phyloP scores from a whole-genome alignment of 2,113 vertebrate species.

The Craseonycteris thonglongyai region DNA sequence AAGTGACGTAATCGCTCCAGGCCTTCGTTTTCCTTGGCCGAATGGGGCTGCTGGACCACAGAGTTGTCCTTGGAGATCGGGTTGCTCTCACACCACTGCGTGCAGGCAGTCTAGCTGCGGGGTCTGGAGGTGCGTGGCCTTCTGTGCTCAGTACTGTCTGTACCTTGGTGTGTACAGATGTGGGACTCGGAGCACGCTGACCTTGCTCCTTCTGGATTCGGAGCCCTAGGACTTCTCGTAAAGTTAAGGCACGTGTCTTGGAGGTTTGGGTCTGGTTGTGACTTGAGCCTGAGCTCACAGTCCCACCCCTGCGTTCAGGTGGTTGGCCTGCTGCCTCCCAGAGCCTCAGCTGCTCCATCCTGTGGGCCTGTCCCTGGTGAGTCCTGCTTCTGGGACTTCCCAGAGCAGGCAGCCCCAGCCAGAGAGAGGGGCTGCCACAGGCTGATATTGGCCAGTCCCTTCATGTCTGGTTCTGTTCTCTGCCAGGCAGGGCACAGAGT shows the following conservation, averaged over 20 bases:
- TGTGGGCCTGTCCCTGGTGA: neutral
- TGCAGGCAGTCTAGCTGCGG: neutral
- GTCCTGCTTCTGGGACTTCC: neutral
- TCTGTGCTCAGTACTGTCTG: neutral
- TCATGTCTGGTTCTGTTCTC: neutral
- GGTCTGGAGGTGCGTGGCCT: neutral
- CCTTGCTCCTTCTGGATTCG: neutral
- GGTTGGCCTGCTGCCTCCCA: neutral
- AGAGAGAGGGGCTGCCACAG: neutral
- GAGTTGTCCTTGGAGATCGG: neutral
- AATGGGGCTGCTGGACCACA: neutral
- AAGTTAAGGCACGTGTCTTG: neutral
- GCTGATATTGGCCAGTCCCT: neutral
- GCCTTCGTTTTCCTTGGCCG: neutral
- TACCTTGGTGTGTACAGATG: neutral
- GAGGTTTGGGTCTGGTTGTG: neutral
- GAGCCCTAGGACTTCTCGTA: neutral
- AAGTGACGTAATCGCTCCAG: neutral
- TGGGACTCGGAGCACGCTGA: neutral
- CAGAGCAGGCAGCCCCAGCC: neutral
- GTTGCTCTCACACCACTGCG: neutral
- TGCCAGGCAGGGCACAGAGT: neutral
- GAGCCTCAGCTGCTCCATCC: neutral
- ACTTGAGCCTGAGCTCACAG: neutral
- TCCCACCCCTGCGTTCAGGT: neutral